phyloP scores from a whole-genome alignment of 2,888 invertebrate genomes.

The Xanthorhoe designata region DNA sequence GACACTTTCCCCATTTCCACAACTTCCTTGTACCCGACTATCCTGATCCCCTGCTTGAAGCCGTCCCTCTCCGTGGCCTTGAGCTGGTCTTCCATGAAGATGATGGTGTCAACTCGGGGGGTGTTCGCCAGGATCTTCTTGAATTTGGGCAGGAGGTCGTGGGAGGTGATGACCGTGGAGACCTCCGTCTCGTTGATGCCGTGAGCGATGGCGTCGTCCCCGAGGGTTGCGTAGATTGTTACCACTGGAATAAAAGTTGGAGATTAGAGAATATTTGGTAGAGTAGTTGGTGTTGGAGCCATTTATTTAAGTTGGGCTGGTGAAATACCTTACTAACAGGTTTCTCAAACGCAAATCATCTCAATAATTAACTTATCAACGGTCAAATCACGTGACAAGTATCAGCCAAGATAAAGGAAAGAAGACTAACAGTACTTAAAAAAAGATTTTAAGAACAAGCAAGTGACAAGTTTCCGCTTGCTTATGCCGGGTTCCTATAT shows the following conservation, averaged over 20 bases:
- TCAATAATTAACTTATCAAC: no score
- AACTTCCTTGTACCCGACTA: constrained; percentile 90
- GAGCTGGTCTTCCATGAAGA: constrained; percentile 96
- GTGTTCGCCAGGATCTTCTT: constrained; percentile 90
- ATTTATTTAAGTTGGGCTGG: no score
- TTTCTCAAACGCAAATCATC: no score
- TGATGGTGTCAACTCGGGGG: constrained; percentile 91
- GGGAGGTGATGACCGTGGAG: constrained; percentile 95
- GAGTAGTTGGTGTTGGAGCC: background rate
- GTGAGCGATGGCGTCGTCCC: constrained; percentile 98
- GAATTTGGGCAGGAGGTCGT: constrained; percentile 96
- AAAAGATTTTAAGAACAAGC: no score
- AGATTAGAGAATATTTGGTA: background rate
- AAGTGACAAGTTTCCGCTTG: no score
- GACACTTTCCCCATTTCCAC: constrained; percentile 66
- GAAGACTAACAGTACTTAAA: no score
- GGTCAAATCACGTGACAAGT: no score
- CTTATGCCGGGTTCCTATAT: no score
- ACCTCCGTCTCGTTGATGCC: constrained; percentile 99
- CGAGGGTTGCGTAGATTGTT: constrained; percentile 98
- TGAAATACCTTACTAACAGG: no score
- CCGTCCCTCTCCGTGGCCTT: constrained; percentile 89
- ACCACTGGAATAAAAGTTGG: constrained; percentile 87
- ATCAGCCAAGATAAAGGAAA: no score
- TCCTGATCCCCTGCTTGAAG: constrained; percentile 89